Percentiles rank a stretch among this genome's conserved stretches.
Evolutionary conservation across 1,140 invertebrate species (phyloP).

Genomic region (Panulirus ornatus): DNA sequence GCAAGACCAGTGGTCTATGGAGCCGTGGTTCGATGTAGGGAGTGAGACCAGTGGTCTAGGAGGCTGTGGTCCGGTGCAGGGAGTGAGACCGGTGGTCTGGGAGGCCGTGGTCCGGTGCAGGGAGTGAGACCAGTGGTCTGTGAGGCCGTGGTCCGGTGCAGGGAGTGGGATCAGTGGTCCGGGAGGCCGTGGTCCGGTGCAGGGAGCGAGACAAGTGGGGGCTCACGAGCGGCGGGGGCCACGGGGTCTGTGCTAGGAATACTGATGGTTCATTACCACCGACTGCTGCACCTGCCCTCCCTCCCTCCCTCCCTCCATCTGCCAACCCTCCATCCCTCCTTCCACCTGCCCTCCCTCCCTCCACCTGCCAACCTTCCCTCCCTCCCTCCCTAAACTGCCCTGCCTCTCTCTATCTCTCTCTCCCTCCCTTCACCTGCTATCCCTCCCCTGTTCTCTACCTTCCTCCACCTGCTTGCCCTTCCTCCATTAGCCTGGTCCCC

Average conservation of each 20-base stretch:
- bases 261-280: constrained; percentile 48
- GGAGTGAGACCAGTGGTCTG: too few species aligned
- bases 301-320: not conserved
- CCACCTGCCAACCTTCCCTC: not conserved
- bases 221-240: not conserved
- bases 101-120: too few species aligned
- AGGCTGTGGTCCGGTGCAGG: too few species aligned
- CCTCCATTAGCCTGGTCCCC: not conserved
- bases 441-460: constrained; percentile 1
- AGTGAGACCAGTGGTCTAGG: too few species aligned
- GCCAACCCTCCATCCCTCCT: not conserved
- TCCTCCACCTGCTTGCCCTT: not conserved
- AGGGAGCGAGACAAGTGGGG: not conserved
- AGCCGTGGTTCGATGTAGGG: too few species aligned
- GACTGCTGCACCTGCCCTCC: constrained; percentile 9
- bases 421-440: not conserved
- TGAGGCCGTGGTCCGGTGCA: too few species aligned
- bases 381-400: not conserved
- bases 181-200: not conserved
- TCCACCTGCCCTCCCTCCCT: not conserved
- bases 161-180: not conserved
- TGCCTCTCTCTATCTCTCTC: not conserved
- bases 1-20: too few species aligned
- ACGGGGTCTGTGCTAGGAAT: constrained; percentile 32
- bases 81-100: too few species aligned